Percentiles rank a stretch among this genome's conserved stretches.
phyloP scores from a whole-genome alignment of 2,888 invertebrate genomes.

The Rhynchonema sp. region DNA sequence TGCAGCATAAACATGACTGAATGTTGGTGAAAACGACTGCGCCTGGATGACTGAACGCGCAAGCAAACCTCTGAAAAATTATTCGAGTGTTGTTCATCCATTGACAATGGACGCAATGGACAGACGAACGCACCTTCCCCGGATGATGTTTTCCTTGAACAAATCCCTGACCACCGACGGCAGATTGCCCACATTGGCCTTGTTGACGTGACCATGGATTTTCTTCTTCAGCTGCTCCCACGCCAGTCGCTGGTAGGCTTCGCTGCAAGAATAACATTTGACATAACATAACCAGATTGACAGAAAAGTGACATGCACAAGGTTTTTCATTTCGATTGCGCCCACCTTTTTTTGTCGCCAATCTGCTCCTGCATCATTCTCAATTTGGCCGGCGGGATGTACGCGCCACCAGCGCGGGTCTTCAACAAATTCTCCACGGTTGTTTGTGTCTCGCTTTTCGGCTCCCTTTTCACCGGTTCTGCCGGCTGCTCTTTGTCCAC shows the following conservation, averaged over 20 bases:
- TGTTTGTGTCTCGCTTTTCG: not conserved
- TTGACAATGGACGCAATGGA: too few relatives aligned
- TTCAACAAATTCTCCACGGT: not conserved
- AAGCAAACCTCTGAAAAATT: conserved; percentile 48
- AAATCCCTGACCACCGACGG: conserved; percentile 66
- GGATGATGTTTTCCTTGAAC: conserved; percentile 77
- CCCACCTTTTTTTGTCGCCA: conserved; percentile 57
- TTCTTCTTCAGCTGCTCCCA: conserved; percentile 99
- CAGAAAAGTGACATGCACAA: not conserved
- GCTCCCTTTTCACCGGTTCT: not conserved
- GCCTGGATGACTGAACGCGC: conserved; percentile 85
- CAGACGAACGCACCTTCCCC: conserved; percentile 47
- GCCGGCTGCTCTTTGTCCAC: not conserved
- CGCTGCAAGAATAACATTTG: conserved; percentile 35
- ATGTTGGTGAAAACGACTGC: conserved; percentile 87
- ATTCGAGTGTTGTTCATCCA: not conserved
- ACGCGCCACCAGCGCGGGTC: conserved; percentile 41
- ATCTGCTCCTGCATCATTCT: conserved; percentile 86
- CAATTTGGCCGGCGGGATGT: conserved; percentile 89
- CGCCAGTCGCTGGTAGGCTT: conserved; percentile 79
- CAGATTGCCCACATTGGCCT: conserved; percentile 82
- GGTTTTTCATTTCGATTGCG: not conserved
- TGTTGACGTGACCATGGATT: conserved; percentile 91
- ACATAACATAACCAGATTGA: not conserved
- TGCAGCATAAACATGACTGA: conserved; percentile 89